phyloP scores from a whole-genome alignment of 1,140 invertebrate genomes.

The Phymorhynchus buccinoides region DNA sequence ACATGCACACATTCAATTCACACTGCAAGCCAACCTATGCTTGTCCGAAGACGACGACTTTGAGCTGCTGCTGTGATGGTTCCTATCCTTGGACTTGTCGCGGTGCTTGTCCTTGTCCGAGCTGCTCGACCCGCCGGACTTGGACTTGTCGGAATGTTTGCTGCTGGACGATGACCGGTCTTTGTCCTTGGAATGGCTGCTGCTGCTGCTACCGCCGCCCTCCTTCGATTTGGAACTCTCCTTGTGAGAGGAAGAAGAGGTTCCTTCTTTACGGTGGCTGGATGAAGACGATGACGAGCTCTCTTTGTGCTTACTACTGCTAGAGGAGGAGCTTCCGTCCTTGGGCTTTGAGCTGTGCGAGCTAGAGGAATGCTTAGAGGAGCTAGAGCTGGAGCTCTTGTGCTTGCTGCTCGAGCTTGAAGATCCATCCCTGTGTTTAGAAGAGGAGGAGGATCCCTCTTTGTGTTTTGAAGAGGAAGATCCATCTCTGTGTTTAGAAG shows the following conservation, averaged over 20 bases:
- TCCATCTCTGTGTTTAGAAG: conserved; percentile 46
- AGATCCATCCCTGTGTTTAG: conserved; percentile 39
- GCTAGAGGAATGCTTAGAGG: conserved; percentile 35
- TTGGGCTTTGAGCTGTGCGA: conserved; percentile 44
- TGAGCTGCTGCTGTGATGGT: conserved; percentile 32
- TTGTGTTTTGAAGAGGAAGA: conserved; percentile 44
- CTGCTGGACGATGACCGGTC: conserved; percentile 58
- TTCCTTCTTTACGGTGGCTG: conserved; percentile 47
- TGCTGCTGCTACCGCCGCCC: conserved; percentile 76
- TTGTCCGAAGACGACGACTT: conserved; percentile 58
- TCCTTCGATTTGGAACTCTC: conserved; percentile 64
- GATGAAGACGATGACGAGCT: conserved; percentile 44
- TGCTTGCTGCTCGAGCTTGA: conserved; percentile 45
- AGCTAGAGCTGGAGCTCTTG: conserved; percentile 42
- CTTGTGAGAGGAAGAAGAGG: conserved; percentile 33
- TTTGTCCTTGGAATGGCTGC: conserved; percentile 76
- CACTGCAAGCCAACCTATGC: conserved; percentile 47
- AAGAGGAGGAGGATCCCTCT: neutral
- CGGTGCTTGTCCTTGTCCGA: conserved; percentile 45
- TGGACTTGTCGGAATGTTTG: conserved; percentile 56
- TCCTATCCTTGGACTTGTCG: conserved; percentile 37
- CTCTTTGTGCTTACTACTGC: conserved; percentile 40
- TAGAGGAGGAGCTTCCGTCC: conserved; percentile 46
- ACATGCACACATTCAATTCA: neutral
- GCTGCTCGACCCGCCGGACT: conserved; percentile 40